phyloP scores from a whole-genome alignment of 2,113 vertebrate species.

The Syngnathus typhle region DNA sequence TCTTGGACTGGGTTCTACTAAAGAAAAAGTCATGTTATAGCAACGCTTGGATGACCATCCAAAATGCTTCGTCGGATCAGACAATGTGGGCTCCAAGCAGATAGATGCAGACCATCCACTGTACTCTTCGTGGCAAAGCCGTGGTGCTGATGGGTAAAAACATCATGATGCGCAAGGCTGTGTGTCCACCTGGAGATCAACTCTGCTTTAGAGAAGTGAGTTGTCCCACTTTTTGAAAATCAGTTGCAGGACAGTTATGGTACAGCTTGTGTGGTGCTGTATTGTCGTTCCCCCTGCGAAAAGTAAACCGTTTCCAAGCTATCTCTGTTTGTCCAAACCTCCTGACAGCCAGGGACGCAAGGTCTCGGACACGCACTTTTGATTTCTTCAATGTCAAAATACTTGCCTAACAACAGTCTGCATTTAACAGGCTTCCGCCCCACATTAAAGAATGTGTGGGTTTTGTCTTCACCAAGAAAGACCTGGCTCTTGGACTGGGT shows the following conservation, averaged over 20 bases:
- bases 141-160: constrained; percentile 98
- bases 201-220: constrained; percentile 90
- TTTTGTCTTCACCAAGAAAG: constrained; percentile 97
- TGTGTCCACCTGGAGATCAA: constrained; percentile 97
- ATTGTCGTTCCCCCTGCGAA: constrained; percentile 73
- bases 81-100: constrained; percentile 98
- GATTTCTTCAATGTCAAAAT: not conserved
- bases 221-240: not conserved
- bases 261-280: constrained; percentile 55
- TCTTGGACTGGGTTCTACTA: too few species aligned
- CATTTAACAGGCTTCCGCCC: constrained; percentile 77
- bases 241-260: constrained; percentile 60
- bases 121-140: constrained; percentile 89
- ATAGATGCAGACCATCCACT: constrained; percentile 98
- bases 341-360: constrained; percentile 55
- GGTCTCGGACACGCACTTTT: constrained; percentile 54
- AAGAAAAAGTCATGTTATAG: constrained; percentile 29
- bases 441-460: constrained; percentile 97
- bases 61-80: constrained; percentile 95
- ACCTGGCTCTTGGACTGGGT: constrained; percentile 66
- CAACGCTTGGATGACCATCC: constrained; percentile 97
- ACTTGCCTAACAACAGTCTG: not conserved
- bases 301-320: constrained; percentile 59
- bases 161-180: constrained; percentile 99
- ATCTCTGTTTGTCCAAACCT: constrained; percentile 56